Conservation (phyloP, 2,797 vertebrate species). For the Halcyon chelicuti region DNA sequence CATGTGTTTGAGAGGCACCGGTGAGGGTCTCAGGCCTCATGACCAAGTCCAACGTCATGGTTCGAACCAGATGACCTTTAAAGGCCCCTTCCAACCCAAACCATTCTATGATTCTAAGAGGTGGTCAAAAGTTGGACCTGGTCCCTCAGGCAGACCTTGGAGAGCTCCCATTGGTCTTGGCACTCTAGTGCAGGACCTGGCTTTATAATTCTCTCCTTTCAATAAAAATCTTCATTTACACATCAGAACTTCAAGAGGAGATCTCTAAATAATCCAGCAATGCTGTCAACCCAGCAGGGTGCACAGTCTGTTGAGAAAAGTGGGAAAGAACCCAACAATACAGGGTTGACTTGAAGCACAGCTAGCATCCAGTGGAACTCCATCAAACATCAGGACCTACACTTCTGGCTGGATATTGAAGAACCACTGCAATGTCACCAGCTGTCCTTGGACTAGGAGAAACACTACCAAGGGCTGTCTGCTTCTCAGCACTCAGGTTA, state of each 20-base stretch:
- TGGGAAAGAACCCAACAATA: not conserved
- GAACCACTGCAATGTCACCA: not conserved
- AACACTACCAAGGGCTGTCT: not conserved
- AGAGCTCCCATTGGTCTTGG: not conserved
- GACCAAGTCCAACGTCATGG: not conserved
- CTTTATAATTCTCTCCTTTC: not conserved
- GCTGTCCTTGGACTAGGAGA: not conserved
- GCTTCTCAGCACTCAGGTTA: not conserved
- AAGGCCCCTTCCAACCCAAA: not conserved
- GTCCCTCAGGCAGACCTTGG: not conserved
- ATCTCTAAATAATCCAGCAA: not conserved
- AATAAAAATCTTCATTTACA: not conserved
- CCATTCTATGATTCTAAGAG: not conserved
- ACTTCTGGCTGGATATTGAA: not conserved
- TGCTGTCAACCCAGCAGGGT: not conserved
- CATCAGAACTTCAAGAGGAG: not conserved
- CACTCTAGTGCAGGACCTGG: accelerated
- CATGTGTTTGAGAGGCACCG: accelerated
- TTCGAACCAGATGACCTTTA: not conserved
- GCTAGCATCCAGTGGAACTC: not conserved
- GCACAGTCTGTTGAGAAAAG: not conserved
- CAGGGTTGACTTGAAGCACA: not conserved
- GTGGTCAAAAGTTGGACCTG: not conserved
- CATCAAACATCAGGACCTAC: not conserved
- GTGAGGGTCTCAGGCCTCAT: accelerated